Base-by-base conservation (phyloP, 2,888 invertebrate genomes). In the Heliconius hortense region DNA sequence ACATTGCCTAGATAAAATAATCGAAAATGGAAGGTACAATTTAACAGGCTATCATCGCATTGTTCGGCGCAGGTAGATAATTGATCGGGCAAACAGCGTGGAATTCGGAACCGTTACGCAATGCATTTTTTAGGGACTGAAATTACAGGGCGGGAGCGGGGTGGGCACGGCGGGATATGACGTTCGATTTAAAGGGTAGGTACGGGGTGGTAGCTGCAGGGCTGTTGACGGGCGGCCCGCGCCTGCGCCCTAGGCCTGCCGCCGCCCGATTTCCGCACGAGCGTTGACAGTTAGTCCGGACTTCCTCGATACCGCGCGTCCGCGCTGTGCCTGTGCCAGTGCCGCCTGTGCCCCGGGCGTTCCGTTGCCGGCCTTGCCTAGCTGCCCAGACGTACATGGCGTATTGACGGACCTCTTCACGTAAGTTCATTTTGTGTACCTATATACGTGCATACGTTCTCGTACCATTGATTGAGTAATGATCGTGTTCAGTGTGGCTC, bases 201-300 rank as follows among this genome's bases (percentile, higher is more conserved):
- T 82, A 83, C 83, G 84, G 83, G 85, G 85, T 85, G 85, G 82
- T 83, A 88, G 91, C 91, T 90, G 89, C 90, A 90, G 89, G 91
- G 93, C 94, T 94, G 94, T 94, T 94, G 91, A 94, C 93, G 94
- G 94, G 94, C 94, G 92, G 89, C 87, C 84, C 91, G 90, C 94
- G 94, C 94, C 84, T 91, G 94, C 94, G 94, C 90, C 80, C 82
- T 86, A 83, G 82, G 80, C 82, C 84, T 84, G 90, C 89, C 90
- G 90, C 90, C 91, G 95, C 94, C 94, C 95, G 92, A 89, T 92
- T 93, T 95, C 95, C 95, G 95, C 93, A 92, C 93, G 90, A 90
- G 90, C 94, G 94, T 94, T 95, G 95, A 95, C 95, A 95, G 95
- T 95, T 94, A 94, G 90, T 92, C 91, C 89, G 91, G 91, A 90